phyloP scores from a whole-genome alignment of 2,113 vertebrate genomes.

The Grammomys dolichurus region DNA sequence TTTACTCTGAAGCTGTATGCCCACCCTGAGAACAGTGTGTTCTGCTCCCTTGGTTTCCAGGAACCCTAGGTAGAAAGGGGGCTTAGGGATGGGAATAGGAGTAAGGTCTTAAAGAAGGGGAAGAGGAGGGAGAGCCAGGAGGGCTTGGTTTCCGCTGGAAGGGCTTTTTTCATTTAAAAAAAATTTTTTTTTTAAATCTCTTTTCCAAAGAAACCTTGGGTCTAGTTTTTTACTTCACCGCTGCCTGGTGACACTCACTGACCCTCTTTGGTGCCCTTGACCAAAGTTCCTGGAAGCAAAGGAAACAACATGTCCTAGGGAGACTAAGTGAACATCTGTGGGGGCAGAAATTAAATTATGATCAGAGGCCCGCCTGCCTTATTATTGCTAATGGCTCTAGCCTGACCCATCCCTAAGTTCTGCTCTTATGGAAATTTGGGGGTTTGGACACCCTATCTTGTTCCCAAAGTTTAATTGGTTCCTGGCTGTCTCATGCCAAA shows the following conservation, averaged over 20 bases:
- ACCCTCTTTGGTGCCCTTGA: conserved; percentile 33
- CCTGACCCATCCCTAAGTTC: not conserved
- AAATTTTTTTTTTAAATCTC: not conserved
- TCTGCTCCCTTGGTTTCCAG: conserved; percentile 72
- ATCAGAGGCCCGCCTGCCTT: conserved; percentile 59
- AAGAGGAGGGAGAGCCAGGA: not conserved
- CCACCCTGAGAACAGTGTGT: conserved; percentile 71
- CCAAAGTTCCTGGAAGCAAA: conserved; percentile 79
- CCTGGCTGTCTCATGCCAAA: conserved; percentile 35
- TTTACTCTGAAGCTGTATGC: conserved; percentile 60
- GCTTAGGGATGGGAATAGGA: not conserved
- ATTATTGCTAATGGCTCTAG: conserved; percentile 73
- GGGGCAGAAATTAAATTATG: conserved; percentile 80
- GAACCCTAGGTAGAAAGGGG: conserved; percentile 58
- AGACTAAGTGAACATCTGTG: conserved; percentile 51
- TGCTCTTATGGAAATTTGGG: conserved; percentile 63
- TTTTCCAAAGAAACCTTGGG: not conserved
- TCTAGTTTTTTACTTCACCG: not conserved
- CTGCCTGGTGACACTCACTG: not conserved
- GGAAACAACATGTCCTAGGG: conserved; percentile 52
- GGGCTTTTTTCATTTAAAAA: not conserved
- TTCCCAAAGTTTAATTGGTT: conserved; percentile 65
- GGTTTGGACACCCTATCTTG: conserved; percentile 35
- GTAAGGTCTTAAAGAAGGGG: conserved; percentile 17
- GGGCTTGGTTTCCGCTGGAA: not conserved